Percentiles rank a stretch among this genome's conserved stretches.
Evolutionary conservation across 2,888 invertebrate species (phyloP).

Genomic region (Mythimna albipuncta): DNA sequence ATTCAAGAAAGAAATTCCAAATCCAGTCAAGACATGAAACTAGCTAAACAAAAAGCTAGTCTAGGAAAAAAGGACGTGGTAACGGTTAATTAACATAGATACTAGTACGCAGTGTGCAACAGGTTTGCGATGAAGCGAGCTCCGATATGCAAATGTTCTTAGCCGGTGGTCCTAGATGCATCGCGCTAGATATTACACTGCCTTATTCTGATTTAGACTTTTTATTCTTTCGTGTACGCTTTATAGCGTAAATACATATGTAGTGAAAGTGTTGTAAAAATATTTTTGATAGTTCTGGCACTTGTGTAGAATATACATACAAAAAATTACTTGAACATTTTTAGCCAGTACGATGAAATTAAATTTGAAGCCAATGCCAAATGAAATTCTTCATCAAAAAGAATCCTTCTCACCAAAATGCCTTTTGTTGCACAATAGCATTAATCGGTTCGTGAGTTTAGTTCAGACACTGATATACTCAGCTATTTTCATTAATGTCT

Average conservation of each 20-base stretch:
- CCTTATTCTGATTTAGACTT: conserved; percentile 47
- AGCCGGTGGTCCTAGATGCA: conserved; percentile 82
- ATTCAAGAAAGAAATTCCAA: conserved; percentile 37
- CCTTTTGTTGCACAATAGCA: background rate
- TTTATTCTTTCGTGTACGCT: conserved; percentile 23
- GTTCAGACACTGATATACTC: background rate
- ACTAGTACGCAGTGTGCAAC: conserved; percentile 70
- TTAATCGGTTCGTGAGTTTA: background rate
- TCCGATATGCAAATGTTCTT: conserved; percentile 81
- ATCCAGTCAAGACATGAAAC: conserved; percentile 43
- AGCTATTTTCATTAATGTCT: conserved; percentile 15
- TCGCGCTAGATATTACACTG: conserved; percentile 61
- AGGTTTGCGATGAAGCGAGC: conserved; percentile 69
- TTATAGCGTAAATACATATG: conserved; percentile 1
- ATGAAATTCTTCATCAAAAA: background rate
- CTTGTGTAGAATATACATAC: background rate
- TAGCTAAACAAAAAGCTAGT: conserved; percentile 63
- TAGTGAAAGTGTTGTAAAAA: background rate
- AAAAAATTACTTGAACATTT: background rate
- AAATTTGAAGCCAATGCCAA: too few species aligned
- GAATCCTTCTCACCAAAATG: background rate
- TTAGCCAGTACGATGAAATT: too few species aligned
- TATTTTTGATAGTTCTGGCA: background rate
- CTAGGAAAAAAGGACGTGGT: conserved; percentile 71
- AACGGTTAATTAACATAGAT: conserved; percentile 82